phyloP scores from a whole-genome alignment of 2,888 invertebrate genomes.

The Loripinus fragilis region DNA sequence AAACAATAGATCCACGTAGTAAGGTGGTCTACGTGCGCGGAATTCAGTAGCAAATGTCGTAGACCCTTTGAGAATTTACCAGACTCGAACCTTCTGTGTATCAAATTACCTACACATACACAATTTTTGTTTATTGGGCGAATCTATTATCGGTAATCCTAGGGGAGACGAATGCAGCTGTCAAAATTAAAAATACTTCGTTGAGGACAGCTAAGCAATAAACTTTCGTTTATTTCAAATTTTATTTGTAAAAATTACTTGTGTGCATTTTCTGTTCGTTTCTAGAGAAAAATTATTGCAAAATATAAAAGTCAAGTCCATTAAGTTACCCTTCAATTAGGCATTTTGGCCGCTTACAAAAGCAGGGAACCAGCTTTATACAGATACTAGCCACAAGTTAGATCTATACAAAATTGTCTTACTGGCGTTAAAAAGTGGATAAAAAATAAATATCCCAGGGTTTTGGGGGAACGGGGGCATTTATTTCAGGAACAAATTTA shows the following conservation, averaged over 20 bases:
- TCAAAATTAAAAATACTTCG: not conserved
- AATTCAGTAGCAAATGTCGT: conserved; percentile 36
- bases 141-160: conserved; percentile 2
- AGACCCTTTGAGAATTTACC: conserved; percentile 10
- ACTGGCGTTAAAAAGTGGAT: no score
- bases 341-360: not conserved
- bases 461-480: no score
- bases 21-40: conserved; percentile 45
- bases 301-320: not conserved
- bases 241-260: no score
- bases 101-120: conserved; percentile 24
- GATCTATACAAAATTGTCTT: no score
- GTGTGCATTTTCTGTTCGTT: no score
- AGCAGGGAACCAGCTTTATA: not conserved
- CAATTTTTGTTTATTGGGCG: conserved; percentile 24
- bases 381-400: not conserved
- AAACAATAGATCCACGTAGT: conserved; percentile 22
- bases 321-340: conserved; percentile 5
- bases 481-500: no score
- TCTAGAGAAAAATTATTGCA: no score
- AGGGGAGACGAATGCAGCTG: not conserved
- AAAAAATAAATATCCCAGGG: no score
- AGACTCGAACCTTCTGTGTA: conserved; percentile 18
- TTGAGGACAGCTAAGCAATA: no score
- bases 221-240: no score